phyloP scores from a whole-genome alignment of 2,888 invertebrate species.

The Drosophila bunnanda region DNA sequence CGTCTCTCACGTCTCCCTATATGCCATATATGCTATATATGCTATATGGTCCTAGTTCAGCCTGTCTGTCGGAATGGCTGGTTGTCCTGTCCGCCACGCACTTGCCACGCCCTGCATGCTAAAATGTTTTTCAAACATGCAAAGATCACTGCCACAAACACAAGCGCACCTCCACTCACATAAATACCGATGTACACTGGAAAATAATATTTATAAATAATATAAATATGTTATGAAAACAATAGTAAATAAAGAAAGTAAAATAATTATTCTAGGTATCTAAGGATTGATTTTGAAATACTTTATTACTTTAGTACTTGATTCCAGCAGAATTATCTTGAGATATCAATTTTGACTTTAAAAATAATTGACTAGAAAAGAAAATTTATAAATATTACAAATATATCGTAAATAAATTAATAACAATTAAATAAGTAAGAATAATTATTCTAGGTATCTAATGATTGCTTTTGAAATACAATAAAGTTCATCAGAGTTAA shows the following conservation, averaged over 20 bases:
- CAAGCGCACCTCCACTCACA: conserved; percentile 21
- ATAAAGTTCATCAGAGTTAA: no score
- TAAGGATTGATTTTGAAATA: not conserved
- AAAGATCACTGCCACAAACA: conserved; percentile 69
- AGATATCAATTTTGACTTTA: no score
- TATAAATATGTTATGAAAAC: no score
- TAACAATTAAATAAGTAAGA: no score
- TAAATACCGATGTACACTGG: conserved; percentile 13
- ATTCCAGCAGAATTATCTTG: no score
- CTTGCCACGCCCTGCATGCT: conserved; percentile 73
- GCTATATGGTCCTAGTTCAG: not conserved
- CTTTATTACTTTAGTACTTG: no score
- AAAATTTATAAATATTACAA: not conserved
- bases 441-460: not conserved
- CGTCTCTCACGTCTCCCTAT: conserved; percentile 7
- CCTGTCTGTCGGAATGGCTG: conserved; percentile 19
- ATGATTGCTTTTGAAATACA: not conserved
- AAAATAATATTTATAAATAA: not conserved
- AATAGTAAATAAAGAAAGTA: no score
- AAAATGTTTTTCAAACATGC: conserved; percentile 77
- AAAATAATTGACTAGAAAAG: conserved; percentile 2
- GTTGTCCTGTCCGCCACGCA: conserved; percentile 62
- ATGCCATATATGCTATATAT: not conserved
- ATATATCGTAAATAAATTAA: no score
- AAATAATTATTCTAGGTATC: not conserved